Evolutionary conservation across 2,797 vertebrate genomes (phyloP).

Genomic region (Bryconaethiops microstoma): DNA sequence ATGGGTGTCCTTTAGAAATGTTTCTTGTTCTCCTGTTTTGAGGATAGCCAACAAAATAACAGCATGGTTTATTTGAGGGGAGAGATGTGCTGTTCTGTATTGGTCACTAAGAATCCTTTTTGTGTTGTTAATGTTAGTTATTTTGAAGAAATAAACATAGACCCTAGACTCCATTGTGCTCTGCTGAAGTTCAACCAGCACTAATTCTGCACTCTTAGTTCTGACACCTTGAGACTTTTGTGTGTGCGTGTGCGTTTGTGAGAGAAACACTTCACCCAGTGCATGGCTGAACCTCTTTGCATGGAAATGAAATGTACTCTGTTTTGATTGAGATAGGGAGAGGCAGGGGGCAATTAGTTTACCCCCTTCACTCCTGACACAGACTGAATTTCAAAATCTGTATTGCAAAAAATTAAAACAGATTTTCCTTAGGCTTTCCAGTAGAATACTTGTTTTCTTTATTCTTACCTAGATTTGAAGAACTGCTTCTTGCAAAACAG

Average conservation of each 20-base stretch:
- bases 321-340: constrained; percentile 66
- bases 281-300: constrained; percentile 95
- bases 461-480: constrained; percentile 63
- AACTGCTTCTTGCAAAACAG: constrained; percentile 80
- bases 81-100: constrained; percentile 55
- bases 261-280: constrained; percentile 73
- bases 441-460: constrained; percentile 63
- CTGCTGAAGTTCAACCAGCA: constrained; percentile 83
- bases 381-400: constrained; percentile 64
- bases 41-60: not conserved
- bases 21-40: constrained; percentile 24
- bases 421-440: constrained; percentile 63
- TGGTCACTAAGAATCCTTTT: not conserved
- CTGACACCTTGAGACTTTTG: constrained; percentile 68
- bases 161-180: constrained; percentile 69
- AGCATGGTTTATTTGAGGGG: constrained; percentile 32
- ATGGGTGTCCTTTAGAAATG: not conserved
- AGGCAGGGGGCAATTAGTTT: constrained; percentile 58
- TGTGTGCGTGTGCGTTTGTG: constrained; percentile 55
- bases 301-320: constrained; percentile 71
- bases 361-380: constrained; percentile 57
- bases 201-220: constrained; percentile 85
- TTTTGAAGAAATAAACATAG: constrained; percentile 46
- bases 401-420: constrained; percentile 57
- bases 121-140: constrained; percentile 17